Percentiles rank a stretch among this genome's conserved stretches.
Evolutionary conservation across 2,888 invertebrate genomes (phyloP).

Genomic region (Diogma glabrata): DNA sequence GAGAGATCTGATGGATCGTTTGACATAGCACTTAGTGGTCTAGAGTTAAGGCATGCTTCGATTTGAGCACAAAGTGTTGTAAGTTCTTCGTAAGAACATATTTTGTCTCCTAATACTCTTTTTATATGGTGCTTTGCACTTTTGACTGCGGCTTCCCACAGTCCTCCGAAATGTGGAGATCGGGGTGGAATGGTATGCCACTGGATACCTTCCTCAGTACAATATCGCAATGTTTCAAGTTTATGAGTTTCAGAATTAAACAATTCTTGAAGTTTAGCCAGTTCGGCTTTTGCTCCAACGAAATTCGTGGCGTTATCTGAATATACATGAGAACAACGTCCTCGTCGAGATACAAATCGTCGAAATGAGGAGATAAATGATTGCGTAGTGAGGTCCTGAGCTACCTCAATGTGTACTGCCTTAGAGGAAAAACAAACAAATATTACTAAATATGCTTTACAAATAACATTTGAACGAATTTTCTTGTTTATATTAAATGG

Average conservation of each 20-base stretch:
- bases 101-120: not conserved
- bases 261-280: not conserved
- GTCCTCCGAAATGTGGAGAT: not conserved
- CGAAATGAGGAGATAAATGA: not conserved
- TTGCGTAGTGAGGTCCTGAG: not conserved
- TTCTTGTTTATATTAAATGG: not conserved
- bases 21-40: not conserved
- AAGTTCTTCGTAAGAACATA: not conserved
- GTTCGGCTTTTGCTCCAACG: not conserved
- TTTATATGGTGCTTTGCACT: not conserved
- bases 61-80: too few relatives aligned
- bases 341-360: not conserved
- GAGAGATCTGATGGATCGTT: not conserved
- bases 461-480: not conserved
- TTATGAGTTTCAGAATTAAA: conserved; percentile 1
- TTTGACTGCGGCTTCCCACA: not conserved
- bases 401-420: not conserved
- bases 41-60: not conserved
- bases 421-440: not conserved
- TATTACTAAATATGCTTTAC: not conserved
- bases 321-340: not conserved
- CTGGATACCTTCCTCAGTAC: not conserved
- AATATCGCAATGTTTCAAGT: not conserved
- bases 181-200: not conserved
- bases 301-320: not conserved